Percentiles rank a stretch among this genome's conserved stretches.
These are phyloP conservation scores for Spinibarbus caldwelli DNA, from an alignment of 2,797 vertebrate genomes.

Conservation along the genomic window DNA sequence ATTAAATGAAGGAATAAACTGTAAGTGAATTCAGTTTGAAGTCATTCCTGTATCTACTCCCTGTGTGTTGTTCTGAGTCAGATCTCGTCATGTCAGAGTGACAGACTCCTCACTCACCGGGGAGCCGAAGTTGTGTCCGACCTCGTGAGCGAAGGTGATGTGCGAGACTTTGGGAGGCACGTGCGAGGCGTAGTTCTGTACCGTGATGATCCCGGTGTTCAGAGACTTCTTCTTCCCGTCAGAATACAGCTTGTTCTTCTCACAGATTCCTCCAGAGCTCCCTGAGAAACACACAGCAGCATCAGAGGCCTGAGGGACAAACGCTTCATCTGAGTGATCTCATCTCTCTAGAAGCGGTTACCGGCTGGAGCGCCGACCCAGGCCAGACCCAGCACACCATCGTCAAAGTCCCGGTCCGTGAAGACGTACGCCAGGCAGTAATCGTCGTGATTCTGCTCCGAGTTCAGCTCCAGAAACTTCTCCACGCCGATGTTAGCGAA, in stretches of 20 bases:
- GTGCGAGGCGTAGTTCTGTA: conserved; percentile 98
- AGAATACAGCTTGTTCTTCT: conserved; percentile 97
- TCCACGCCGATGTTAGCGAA: conserved; percentile 98
- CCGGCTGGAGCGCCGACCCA: conserved; percentile 99
- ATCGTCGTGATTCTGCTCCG: conserved; percentile 97
- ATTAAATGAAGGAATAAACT: too few species aligned
- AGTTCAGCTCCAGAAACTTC: conserved; percentile 97
- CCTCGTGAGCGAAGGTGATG: conserved; percentile 98
- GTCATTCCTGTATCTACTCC: too few species aligned
- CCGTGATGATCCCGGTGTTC: conserved; percentile 98
- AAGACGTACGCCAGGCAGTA: conserved; percentile 98
- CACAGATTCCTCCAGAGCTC: conserved; percentile 98
- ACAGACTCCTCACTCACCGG: conserved; percentile 84
- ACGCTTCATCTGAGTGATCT: too few species aligned
- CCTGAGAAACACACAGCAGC: conserved; percentile 73
- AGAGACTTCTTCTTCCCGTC: conserved; percentile 99
- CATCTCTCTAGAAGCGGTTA: conserved; percentile 62
- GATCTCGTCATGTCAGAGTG: not conserved
- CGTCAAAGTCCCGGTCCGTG: conserved; percentile 97
- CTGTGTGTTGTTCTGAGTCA: not conserved
- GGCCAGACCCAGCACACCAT: conserved; percentile 94
- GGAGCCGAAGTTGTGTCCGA: conserved; percentile 99
- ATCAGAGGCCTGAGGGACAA: not conserved
- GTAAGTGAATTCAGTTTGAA: too few species aligned
- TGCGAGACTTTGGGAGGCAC: conserved; percentile 99